These are phyloP conservation scores for Trachelus stipa DNA, from an alignment of 2,888 invertebrate genomes.

Conservation along the genomic window DNA sequence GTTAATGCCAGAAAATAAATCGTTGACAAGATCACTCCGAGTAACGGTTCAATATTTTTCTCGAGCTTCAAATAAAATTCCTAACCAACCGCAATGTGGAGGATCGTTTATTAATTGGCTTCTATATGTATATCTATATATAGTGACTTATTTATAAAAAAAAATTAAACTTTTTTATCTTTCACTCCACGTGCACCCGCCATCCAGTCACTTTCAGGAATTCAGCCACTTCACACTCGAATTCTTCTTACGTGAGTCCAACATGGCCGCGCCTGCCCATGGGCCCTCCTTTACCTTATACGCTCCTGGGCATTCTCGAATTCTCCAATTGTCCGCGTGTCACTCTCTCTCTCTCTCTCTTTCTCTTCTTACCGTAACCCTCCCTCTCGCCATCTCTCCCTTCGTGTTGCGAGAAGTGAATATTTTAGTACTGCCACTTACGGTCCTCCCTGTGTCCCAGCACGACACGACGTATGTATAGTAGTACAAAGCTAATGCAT, in stretches of 20 bases:
- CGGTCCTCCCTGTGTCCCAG: neutral
- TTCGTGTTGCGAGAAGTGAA: slow-evolving; percentile 12
- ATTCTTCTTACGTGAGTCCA: neutral
- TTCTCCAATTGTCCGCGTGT: slow-evolving; percentile 1
- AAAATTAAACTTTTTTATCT: neutral
- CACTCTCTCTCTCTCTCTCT: neutral
- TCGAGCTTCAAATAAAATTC: neutral
- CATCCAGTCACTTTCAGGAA: neutral
- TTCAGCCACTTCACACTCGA: neutral
- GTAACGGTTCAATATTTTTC: neutral
- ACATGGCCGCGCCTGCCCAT: neutral
- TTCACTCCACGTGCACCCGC: neutral
- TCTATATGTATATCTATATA: neutral
- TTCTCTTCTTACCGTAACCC: neutral
- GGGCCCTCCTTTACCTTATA: neutral
- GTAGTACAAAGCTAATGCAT: slow-evolving; percentile 29
- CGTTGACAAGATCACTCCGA: neutral
- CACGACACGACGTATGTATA: slow-evolving; percentile 2
- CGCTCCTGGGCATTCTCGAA: neutral
- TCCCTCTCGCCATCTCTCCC: neutral
- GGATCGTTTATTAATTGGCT: neutral
- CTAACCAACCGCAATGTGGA: neutral
- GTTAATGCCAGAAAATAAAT: neutral
- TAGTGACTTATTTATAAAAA: neutral
- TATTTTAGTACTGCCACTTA: slow-evolving; percentile 21